Conservation (phyloP, 2,113 vertebrate genomes). For the Pelvicachromis taeniatus region DNA sequence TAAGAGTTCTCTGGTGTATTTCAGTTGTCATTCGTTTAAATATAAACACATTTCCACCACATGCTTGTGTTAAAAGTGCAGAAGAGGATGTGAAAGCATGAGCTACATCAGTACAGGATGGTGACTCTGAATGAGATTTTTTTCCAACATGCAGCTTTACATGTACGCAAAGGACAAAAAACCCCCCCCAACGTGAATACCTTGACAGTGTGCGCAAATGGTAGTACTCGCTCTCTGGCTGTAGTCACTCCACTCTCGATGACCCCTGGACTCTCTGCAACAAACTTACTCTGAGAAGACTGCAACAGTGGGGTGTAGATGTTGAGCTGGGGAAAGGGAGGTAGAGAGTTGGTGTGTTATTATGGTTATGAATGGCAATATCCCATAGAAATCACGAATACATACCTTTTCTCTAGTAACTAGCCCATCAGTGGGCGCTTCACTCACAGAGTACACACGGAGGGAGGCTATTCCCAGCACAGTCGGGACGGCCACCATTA, state of each 20-base stretch:
- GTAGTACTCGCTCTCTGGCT: constrained; percentile 51
- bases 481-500: constrained; percentile 75
- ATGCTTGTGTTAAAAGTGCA: background rate
- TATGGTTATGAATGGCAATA: background rate
- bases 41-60: background rate
- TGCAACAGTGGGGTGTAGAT: constrained; percentile 73
- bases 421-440: constrained; percentile 53
- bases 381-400: background rate
- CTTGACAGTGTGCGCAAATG: constrained; percentile 71
- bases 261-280: constrained; percentile 76
- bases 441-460: constrained; percentile 67
- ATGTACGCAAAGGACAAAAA: background rate
- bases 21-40: background rate
- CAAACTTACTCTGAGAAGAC: constrained; percentile 45
- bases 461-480: constrained; percentile 76
- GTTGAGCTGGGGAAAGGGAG: constrained; percentile 73
- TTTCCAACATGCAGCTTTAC: background rate
- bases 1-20: background rate
- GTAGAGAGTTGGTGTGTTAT: background rate
- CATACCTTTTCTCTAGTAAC: constrained; percentile 74
- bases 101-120: background rate
- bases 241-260: constrained; percentile 73
- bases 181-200: constrained; percentile 53
- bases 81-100: background rate
- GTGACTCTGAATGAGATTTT: background rate